A percentile compares a stretch with the other conserved stretches of the same genome.
Conservation (phyloP, 2,797 vertebrate genomes). For the Avahi laniger region DNA sequence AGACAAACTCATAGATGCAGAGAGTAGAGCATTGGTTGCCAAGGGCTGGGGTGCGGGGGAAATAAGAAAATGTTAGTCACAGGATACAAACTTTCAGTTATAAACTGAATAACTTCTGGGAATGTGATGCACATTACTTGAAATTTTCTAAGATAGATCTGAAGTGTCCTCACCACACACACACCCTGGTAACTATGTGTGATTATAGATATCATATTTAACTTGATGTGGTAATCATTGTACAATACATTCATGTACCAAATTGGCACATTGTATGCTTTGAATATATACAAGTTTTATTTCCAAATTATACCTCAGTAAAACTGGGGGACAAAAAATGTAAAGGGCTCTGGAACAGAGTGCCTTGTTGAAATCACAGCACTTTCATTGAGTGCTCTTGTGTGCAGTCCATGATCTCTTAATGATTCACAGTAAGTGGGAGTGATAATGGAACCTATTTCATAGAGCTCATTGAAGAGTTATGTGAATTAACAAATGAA, state of each 20-base stretch:
- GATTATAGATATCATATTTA: neutral
- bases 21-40: neutral
- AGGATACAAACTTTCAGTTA: neutral
- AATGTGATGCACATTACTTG: neutral
- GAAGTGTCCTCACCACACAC: neutral
- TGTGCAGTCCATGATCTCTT: neutral
- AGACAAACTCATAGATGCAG: neutral
- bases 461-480: neutral
- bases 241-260: neutral
- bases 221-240: neutral
- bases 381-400: neutral
- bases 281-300: neutral
- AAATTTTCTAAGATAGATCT: neutral
- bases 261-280: neutral
- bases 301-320: neutral
- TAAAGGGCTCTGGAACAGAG: neutral
- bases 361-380: neutral
- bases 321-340: neutral
- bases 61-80: neutral
- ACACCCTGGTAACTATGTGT: neutral
- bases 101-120: neutral
- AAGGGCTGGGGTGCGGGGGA: neutral
- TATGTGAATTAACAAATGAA: neutral
- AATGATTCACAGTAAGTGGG: neutral
- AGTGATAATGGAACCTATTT: neutral